Evolutionary conservation across 2,888 invertebrate species (phyloP).

Genomic region (Epirrhoe alternata): DNA sequence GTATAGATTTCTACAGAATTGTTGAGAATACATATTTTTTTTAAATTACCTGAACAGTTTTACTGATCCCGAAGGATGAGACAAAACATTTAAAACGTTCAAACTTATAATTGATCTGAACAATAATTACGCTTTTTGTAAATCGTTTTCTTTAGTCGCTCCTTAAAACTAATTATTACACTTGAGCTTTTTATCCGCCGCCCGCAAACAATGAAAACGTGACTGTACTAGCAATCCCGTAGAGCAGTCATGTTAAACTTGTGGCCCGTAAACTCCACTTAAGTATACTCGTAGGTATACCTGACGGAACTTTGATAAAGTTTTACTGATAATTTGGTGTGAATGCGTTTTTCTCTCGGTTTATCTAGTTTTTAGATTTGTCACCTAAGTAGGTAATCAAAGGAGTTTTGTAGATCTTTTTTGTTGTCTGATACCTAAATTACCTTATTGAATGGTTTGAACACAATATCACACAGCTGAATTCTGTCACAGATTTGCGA

Average conservation of each 20-base stretch:
- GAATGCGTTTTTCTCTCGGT: no score
- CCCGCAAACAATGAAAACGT: constrained; percentile 81
- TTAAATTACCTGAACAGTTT: not conserved
- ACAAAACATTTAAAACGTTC: not conserved
- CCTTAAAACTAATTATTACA: constrained; percentile 78
- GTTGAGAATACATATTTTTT: no score
- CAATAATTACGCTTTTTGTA: constrained; percentile 78
- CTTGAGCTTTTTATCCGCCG: constrained; percentile 79
- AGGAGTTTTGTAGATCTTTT: no score
- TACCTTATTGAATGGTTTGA: no score
- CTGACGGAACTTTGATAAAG: not conserved
- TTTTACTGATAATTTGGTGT: no score
- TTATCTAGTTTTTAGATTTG: no score
- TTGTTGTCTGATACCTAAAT: no score
- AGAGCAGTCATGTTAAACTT: not conserved
- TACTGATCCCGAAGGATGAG: not conserved
- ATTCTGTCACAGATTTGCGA: no score
- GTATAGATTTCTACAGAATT: no score
- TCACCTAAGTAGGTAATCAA: no score
- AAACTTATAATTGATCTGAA: constrained; percentile 52
- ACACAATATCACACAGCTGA: no score
- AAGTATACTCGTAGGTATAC: no score
- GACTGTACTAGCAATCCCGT: constrained; percentile 74
- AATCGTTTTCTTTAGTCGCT: constrained; percentile 63
- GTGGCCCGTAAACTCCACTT: not conserved